Conservation (phyloP, 1,140 invertebrate genomes). For the Ceratitis capitata region DNA sequence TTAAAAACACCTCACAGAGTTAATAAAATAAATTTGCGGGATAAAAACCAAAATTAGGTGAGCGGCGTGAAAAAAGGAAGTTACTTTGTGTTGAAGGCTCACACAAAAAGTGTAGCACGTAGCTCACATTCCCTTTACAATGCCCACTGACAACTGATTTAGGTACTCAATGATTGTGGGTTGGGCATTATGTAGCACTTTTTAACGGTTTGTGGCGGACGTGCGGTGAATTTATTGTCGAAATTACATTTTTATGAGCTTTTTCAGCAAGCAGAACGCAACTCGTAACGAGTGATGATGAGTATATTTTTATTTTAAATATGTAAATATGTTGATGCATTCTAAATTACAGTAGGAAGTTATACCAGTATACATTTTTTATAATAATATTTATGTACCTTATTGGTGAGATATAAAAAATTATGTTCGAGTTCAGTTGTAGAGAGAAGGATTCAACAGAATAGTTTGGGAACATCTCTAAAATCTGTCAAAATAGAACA, state of each 20-base stretch:
- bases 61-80: not conserved
- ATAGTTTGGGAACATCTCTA: too few species aligned
- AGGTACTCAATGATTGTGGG: not conserved
- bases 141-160: not conserved
- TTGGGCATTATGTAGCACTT: not conserved
- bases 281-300: not conserved
- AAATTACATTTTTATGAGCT: slow-evolving; percentile 21
- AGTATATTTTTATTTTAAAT: not conserved
- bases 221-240: slow-evolving; percentile 13
- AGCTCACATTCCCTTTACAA: not conserved
- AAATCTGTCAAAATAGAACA: too few species aligned
- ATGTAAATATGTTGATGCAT: not conserved
- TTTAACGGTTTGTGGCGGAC: not conserved
- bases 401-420: too few species aligned
- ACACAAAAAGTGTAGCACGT: not conserved
- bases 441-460: too few species aligned
- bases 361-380: too few species aligned
- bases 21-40: not conserved
- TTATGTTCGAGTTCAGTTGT: too few species aligned
- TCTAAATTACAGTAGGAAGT: not conserved
- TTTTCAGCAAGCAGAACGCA: not conserved
- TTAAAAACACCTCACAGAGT: not conserved
- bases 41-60: not conserved
- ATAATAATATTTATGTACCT: too few species aligned
- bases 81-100: too few species aligned